Evolutionary conservation across 92 coral and sea anemone species (phyloP).

Genomic region (Palythoa caribaeorum): DNA sequence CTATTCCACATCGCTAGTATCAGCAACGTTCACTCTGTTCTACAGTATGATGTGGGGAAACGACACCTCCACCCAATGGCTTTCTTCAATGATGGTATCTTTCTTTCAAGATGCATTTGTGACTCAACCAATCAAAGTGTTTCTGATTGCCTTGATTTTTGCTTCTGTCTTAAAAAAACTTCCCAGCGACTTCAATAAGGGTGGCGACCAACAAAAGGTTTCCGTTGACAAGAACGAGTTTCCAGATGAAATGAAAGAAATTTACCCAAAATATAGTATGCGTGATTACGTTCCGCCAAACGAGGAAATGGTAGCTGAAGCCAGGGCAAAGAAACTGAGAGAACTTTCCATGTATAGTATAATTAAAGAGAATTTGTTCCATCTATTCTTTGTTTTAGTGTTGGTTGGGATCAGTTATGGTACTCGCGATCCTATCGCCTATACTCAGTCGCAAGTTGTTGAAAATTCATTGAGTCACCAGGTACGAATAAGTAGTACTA

Average conservation of each 20-base stretch:
- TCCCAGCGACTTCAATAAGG: slow-evolving; percentile 57
- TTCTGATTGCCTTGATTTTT: slow-evolving; percentile 50
- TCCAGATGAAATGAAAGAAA: slow-evolving; percentile 3
- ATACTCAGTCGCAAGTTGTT: slow-evolving; percentile 55
- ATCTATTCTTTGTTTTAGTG: slow-evolving; percentile 63
- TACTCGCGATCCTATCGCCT: slow-evolving; percentile 73
- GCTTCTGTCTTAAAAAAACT: slow-evolving; percentile 58
- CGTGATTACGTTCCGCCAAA: slow-evolving; percentile 62
- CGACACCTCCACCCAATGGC: slow-evolving; percentile 75
- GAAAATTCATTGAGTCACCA: slow-evolving; percentile 44
- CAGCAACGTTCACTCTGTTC: slow-evolving; percentile 75
- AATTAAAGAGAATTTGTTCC: slow-evolving; percentile 67
- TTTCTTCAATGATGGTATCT: slow-evolving; percentile 77
- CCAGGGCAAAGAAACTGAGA: slow-evolving; percentile 65
- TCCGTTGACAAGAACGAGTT: neutral
- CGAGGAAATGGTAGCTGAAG: slow-evolving; percentile 61
- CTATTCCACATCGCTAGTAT: slow-evolving; percentile 54
- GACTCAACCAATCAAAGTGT: slow-evolving; percentile 74
- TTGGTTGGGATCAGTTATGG: slow-evolving; percentile 72
- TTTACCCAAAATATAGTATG: neutral
- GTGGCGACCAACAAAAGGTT: neutral
- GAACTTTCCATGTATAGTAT: slow-evolving; percentile 68
- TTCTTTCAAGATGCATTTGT: slow-evolving; percentile 83
- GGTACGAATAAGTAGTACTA: slow-evolving; percentile 29
- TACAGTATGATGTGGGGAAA: slow-evolving; percentile 91